These are phyloP conservation scores for Ariopsis seemanni DNA, from an alignment of 2,113 vertebrate species.

Conservation along the genomic window DNA sequence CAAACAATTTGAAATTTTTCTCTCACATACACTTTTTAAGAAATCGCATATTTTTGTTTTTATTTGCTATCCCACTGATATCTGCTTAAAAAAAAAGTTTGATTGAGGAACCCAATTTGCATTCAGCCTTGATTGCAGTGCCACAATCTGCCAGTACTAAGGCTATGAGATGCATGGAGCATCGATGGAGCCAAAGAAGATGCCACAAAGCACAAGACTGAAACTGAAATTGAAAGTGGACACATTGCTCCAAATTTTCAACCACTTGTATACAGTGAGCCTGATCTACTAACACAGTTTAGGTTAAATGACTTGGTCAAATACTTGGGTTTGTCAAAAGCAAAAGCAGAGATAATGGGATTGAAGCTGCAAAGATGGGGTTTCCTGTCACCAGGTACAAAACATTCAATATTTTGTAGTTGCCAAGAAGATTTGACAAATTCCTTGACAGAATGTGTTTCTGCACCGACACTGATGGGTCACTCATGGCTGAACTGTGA, in stretches of 20 bases:
- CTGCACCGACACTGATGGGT: background rate
- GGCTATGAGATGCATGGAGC: background rate
- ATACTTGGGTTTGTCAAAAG: background rate
- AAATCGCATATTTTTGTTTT: no score
- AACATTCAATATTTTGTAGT: background rate
- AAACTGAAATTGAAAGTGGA: background rate
- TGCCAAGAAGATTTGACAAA: no score
- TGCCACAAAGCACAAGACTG: background rate
- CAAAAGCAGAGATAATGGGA: background rate
- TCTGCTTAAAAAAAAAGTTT: no score
- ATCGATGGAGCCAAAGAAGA: background rate
- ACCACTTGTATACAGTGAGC: background rate
- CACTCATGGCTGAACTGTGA: no score
- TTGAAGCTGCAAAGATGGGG: background rate
- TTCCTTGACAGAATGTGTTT: no score
- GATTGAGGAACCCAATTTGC: background rate
- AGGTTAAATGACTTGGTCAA: background rate
- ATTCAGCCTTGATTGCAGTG: background rate
- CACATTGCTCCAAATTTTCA: background rate
- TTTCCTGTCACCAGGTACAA: background rate
- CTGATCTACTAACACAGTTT: background rate
- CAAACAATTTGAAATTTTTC: no score
- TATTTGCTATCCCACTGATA: no score
- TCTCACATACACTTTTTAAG: no score
- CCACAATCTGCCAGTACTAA: background rate